Base-by-base conservation (phyloP, 2,797 vertebrate genomes). In the Netta rufina region DNA sequence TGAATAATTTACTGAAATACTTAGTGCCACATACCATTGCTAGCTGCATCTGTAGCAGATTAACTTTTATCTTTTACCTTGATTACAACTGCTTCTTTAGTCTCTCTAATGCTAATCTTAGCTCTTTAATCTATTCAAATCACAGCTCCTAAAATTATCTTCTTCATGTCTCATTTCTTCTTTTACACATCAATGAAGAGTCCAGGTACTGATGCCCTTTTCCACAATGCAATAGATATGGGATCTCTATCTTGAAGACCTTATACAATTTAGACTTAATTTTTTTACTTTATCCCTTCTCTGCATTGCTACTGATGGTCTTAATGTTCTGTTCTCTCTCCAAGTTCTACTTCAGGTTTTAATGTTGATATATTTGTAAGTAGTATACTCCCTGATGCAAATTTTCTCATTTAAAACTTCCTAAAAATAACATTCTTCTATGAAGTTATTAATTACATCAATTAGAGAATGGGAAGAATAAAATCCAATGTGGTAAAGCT, bases 111-210 rank as follows among this genome's bases (percentile, higher is more conserved):
- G 66, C 8, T 92, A 75, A 88, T 84, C 27, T 89, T 88, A 51
- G 27, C 12, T 90, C 38, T 84, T 88, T 70, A 84, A 69, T 89
- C 41, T 90, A 58, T 75, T 88, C 41, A 90, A 94, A 86, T 92
- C 45, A 84, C 21, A 77, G 38, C 19, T n/a, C 10, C 58, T 88
- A 62, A 74, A 91, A 81, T 75, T 75, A 75, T 62, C 38, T 81
- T 86, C 6, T 33, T 81, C 27, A 81, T 47, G 39, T 86, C 38
- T 83, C 6, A 54, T 86, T 84, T 91, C 53, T 81, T 71, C 73
- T 78, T 9, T 58, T 66, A 64, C 7, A 57, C 1, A 9, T 62
- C 79, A 75, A 0, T 25, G 32, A 89, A 66, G 41, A 66, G 58
- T 80, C 41, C 53, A 81, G 21, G 43, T 45, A 78, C 16, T 41